Percentiles rank a stretch among this genome's conserved stretches.
Evolutionary conservation across 2,888 invertebrate species (phyloP).

Genomic region (Frankliniella intonsa): DNA sequence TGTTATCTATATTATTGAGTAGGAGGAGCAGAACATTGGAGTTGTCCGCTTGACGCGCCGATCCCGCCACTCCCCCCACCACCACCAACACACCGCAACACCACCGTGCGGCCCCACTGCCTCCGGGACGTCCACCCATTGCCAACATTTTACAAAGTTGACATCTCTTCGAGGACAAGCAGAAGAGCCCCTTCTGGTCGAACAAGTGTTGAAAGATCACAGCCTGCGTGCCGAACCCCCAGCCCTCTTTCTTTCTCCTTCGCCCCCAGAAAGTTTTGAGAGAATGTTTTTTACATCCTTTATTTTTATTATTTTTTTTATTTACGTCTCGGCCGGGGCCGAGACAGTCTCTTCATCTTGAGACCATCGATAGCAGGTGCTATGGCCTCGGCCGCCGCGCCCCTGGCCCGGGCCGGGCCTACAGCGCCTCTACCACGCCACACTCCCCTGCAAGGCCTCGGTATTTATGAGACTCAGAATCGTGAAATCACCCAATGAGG

Average conservation of each 20-base stretch:
- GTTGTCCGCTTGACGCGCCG: no score
- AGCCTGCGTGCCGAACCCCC: not conserved
- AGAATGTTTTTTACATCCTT: not conserved
- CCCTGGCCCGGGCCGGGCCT: not conserved
- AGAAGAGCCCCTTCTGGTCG: not conserved
- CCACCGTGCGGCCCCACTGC: no score
- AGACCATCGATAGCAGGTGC: no score
- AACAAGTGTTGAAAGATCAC: slow-evolving; percentile 19
- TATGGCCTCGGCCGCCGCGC: no score
- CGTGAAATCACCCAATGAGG: no score
- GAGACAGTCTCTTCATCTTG: not conserved
- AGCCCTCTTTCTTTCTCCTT: not conserved
- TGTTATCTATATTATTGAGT: no score
- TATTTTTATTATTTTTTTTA: not conserved
- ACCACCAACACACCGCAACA: not conserved
- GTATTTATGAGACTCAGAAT: not conserved
- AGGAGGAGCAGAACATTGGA: no score
- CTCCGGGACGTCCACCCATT: not conserved
- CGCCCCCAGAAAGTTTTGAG: not conserved
- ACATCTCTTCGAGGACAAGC: not conserved
- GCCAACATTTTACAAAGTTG: slow-evolving; percentile 10
- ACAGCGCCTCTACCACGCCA: not conserved
- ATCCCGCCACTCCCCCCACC: not conserved
- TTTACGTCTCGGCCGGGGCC: not conserved
- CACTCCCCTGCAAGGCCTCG: not conserved